phyloP scores from a whole-genome alignment of 2,113 vertebrate genomes.

The Zapornia atra region DNA sequence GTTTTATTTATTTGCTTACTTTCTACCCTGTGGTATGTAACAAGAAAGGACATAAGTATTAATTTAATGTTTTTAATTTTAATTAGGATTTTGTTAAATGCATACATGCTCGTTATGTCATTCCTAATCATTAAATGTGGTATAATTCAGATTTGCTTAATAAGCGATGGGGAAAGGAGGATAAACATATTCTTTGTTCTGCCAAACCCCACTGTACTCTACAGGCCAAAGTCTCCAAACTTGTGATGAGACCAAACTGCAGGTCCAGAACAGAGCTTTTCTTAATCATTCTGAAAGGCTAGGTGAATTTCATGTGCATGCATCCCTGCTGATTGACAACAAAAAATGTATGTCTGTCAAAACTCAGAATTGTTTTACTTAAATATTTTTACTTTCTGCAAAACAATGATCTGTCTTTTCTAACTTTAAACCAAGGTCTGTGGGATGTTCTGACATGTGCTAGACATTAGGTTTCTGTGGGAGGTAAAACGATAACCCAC shows the following conservation, averaged over 20 bases:
- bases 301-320: neutral
- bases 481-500: neutral
- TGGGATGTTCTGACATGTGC: neutral
- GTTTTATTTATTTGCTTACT: conserved; percentile 20
- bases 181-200: neutral
- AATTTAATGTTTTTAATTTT: neutral
- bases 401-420: neutral
- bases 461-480: neutral
- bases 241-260: neutral
- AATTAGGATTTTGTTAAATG: neutral
- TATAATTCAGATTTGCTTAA: neutral
- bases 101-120: neutral
- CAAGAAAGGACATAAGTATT: neutral
- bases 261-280: neutral
- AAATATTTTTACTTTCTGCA: neutral
- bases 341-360: neutral
- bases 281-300: neutral
- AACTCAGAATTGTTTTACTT: neutral
- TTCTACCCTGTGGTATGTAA: neutral
- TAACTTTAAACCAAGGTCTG: neutral
- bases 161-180: neutral
- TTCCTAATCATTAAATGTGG: neutral
- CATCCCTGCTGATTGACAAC: neutral
- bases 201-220: neutral
- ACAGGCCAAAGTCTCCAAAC: neutral